A percentile compares a stretch with the other conserved stretches of the same genome.
These are phyloP conservation scores for Cremastobaeus sp. DNA, from an alignment of 2,888 invertebrate genomes.

Conservation along the genomic window DNA sequence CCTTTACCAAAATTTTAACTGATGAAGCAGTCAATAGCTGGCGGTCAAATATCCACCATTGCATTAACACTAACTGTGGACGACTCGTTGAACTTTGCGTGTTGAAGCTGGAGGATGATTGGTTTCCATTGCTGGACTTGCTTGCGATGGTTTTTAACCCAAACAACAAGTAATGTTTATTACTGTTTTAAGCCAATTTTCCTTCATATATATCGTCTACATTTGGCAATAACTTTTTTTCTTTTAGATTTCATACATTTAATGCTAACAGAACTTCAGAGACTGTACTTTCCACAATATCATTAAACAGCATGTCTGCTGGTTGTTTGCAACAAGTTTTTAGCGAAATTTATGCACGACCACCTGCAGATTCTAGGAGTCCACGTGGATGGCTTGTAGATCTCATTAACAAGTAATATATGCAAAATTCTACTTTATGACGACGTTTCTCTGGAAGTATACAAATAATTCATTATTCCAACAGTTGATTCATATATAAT, in stretches of 20 bases:
- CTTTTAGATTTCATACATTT: conserved; percentile 89
- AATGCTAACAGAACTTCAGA: conserved; percentile 89
- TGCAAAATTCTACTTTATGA: too few species aligned
- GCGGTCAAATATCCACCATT: conserved; percentile 97
- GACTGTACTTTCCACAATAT: conserved; percentile 79
- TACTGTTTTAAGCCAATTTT: too few species aligned
- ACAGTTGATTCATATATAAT: conserved; percentile 13
- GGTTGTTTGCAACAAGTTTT: conserved; percentile 81
- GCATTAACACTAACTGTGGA: conserved; percentile 95
- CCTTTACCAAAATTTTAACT: conserved; percentile 97
- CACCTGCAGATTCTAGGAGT: conserved; percentile 88
- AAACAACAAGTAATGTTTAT: conserved; percentile 95
- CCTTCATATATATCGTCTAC: too few species aligned
- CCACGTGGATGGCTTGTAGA: conserved; percentile 98
- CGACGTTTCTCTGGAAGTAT: too few species aligned
- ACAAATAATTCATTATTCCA: too few species aligned
- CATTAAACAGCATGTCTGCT: conserved; percentile 21
- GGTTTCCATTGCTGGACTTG: conserved; percentile 94
- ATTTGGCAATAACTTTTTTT: too few species aligned
- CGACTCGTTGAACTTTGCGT: conserved; percentile 95
- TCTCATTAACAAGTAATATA: conserved; percentile 92
- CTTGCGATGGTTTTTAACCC: conserved; percentile 97
- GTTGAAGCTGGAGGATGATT: conserved; percentile 92
- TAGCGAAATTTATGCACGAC: conserved; percentile 86
- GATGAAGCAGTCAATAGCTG: conserved; percentile 98